phyloP scores from a whole-genome alignment of 2,797 vertebrate genomes.

The Carcharodon carcharias region DNA sequence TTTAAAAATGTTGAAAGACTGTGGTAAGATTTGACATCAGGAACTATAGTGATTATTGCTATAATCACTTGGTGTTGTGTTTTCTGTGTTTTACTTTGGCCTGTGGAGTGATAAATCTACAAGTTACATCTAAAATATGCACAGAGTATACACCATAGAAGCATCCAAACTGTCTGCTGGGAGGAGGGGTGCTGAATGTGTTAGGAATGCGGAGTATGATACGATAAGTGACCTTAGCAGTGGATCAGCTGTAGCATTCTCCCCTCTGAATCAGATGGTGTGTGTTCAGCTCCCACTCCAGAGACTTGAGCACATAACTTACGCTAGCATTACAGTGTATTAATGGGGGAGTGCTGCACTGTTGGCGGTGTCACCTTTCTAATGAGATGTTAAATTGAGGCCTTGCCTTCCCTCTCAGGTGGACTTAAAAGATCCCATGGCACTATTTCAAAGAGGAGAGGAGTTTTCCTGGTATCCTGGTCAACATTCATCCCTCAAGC shows the following conservation, averaged over 20 bases:
- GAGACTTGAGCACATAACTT: not conserved
- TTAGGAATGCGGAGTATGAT: not conserved
- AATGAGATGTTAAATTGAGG: not conserved
- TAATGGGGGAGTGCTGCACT: not conserved
- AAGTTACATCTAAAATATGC: not conserved
- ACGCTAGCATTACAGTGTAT: not conserved
- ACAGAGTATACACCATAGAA: not conserved
- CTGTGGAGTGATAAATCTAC: not conserved
- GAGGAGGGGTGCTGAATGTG: not conserved
- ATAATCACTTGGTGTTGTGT: not conserved
- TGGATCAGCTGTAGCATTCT: not conserved
- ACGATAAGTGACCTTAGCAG: not conserved
- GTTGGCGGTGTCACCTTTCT: not conserved
- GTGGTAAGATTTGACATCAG: not conserved
- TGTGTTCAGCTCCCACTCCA: not conserved
- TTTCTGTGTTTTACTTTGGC: not conserved
- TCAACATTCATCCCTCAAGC: not conserved
- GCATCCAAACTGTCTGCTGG: not conserved
- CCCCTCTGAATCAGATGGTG: not conserved
- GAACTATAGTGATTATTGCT: not conserved
- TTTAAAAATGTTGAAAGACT: not conserved
- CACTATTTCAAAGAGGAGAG: not conserved
- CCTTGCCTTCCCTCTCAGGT: not conserved
- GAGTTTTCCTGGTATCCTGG: not conserved
- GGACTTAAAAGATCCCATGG: not conserved